These are phyloP conservation scores for Brachyalestes nurse DNA, from an alignment of 2,797 vertebrate genomes.

Conservation along the genomic window DNA sequence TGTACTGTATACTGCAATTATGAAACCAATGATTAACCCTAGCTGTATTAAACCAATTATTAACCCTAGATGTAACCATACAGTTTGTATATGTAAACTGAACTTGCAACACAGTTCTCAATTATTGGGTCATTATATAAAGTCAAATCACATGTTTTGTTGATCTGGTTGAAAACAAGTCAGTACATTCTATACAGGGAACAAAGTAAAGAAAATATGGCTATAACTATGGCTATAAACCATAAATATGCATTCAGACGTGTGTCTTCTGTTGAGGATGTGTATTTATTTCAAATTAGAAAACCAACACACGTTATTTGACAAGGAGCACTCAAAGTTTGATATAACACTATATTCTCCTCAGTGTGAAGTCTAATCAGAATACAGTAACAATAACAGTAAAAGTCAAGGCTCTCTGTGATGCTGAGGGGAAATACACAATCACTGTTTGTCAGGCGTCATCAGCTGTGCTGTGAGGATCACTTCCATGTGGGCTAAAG, in stretches of 20 bases:
- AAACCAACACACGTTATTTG: no score
- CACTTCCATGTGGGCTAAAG: conserved; percentile 37
- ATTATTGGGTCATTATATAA: not conserved
- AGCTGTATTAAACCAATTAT: not conserved
- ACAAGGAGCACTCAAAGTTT: no score
- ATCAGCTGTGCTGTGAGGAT: conserved; percentile 34
- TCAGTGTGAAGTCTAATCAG: not conserved
- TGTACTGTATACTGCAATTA: not conserved
- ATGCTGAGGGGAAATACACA: not conserved
- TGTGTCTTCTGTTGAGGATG: no score
- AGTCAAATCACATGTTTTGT: not conserved
- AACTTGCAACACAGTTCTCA: not conserved
- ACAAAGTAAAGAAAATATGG: no score
- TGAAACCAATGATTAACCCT: not conserved
- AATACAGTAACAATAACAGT: not conserved
- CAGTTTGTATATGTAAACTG: not conserved
- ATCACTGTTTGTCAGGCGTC: conserved; percentile 23
- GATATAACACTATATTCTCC: not conserved
- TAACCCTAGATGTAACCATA: not conserved
- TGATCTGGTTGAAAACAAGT: no score
- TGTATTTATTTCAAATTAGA: no score
- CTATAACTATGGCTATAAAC: no score
- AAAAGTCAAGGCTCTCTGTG: conserved; percentile 11
- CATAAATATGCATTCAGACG: no score
- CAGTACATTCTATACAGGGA: no score